Conservation (phyloP, 2,113 vertebrate species). For the Oophaga pumilio region DNA sequence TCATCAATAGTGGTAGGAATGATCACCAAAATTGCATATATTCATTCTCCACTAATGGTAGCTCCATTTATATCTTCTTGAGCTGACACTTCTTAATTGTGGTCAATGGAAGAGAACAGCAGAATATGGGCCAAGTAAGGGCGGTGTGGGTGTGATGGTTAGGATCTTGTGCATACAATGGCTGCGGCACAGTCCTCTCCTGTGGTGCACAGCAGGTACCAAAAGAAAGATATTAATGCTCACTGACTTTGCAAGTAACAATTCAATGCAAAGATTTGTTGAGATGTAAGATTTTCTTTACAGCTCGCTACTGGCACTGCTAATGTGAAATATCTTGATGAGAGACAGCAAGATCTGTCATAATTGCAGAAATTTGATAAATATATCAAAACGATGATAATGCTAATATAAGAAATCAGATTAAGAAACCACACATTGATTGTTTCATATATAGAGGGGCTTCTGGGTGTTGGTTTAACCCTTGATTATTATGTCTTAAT, state of each 20-base stretch:
- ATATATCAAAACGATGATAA: background rate
- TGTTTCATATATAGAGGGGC: background rate
- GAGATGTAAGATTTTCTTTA: background rate
- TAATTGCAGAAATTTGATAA: background rate
- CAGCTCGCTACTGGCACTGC: background rate
- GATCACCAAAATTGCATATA: no score
- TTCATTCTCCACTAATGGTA: no score
- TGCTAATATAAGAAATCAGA: background rate
- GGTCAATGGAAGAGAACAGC: no score
- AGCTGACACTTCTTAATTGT: no score
- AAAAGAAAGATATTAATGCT: background rate
- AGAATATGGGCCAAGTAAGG: background rate
- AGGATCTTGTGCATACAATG: background rate
- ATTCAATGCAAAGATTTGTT: background rate
- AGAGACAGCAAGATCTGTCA: background rate
- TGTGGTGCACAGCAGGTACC: background rate
- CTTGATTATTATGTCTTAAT: conserved; percentile 15
- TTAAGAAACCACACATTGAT: background rate
- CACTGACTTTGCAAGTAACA: background rate
- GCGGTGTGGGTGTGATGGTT: background rate
- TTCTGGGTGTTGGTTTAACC: conserved; percentile 31
- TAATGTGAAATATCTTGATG: background rate
- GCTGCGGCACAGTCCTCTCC: background rate
- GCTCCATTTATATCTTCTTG: no score
- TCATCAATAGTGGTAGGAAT: no score